Evolutionary conservation across 2,113 vertebrate species (phyloP), one percentile per base, ranked within the genome.

Genomic region (Erinaceus europaeus): DNA sequence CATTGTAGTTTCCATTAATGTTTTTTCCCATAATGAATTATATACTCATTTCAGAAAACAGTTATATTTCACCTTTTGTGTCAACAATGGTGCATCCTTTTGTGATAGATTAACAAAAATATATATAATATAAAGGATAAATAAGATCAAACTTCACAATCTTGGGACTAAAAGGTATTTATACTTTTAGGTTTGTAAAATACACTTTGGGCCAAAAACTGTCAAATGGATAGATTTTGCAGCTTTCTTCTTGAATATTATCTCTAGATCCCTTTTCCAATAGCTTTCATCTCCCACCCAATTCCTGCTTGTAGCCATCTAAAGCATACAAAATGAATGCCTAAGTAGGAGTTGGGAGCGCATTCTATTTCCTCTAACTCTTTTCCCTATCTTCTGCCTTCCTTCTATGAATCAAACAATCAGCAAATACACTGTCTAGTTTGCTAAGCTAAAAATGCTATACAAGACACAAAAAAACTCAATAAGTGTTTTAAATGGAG

Each of bases 1-100:
- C 57, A 46, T 25, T 80, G 55, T 53, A 86, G 74, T 93, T 94
- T 94, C 76, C 93, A 76, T 88, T 92, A 89, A 71, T 40, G 78
- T 79, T 92, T 76, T 94, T 90, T 85, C 38, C 64, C 34, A 78
- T 90, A 85, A 65, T 91, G 86, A 93, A 84, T 61, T 74, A 20
- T 84, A 1, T 78, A n/a, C n/a, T 36, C 50, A n/a, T 91, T 90
- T 59, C 29, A 71, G 71, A 67, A 87, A 89, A 78, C 48, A 68
- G 82, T 74, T 57, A 44, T 48, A 68, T 20, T 82, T 79, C 57
- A 64, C 87, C 25, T 86, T 78, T 12, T 4, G 20, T 50, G 12
- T 18, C 48, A 50, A 50, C 20, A 50, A 18, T 50, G 48, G 20
- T 50, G 48, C 40, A 77, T 83, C 27, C 9, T 86, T 85, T 80